Conservation (phyloP, 2,888 invertebrate species). For the Ophraella communa region DNA sequence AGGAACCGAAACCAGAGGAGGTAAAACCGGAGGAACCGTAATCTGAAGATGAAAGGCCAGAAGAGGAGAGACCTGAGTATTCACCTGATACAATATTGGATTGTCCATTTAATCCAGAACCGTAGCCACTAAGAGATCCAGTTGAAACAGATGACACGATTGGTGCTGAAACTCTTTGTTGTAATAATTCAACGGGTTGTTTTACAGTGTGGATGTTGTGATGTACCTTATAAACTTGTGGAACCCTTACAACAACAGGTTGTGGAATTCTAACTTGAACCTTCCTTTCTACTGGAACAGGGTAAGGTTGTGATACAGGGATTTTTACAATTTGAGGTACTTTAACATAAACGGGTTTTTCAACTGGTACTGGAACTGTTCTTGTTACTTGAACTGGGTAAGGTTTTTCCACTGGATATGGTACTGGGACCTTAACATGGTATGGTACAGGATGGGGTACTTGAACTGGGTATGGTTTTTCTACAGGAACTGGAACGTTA, state of each 20-base stretch:
- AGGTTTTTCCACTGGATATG: conserved; percentile 49
- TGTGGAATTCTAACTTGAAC: conserved; percentile 45
- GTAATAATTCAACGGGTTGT: conserved; percentile 6
- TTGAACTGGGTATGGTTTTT: conserved; percentile 50
- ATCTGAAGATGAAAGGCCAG: neutral
- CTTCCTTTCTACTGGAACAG: conserved; percentile 37
- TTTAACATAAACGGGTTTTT: conserved; percentile 45
- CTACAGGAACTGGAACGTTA: conserved; percentile 47
- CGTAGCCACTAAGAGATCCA: neutral
- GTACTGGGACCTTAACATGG: conserved; percentile 40
- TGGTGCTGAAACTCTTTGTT: neutral
- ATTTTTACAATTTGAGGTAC: conserved; percentile 46
- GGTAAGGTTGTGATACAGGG: conserved; percentile 44
- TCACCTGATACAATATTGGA: neutral
- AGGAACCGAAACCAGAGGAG: neutral
- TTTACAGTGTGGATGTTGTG: conserved; percentile 20
- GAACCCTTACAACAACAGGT: conserved; percentile 45
- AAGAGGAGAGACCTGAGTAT: neutral
- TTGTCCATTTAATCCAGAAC: neutral
- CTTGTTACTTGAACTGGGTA: conserved; percentile 48
- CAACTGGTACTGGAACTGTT: conserved; percentile 46
- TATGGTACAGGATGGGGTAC: conserved; percentile 49
- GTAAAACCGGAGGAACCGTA: neutral
- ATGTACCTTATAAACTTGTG: conserved; percentile 37
- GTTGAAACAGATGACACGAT: neutral